A percentile compares a stretch with the other conserved stretches of the same genome.
Conservation (phyloP, 2,888 invertebrate species). For the Embidobia sp. region DNA sequence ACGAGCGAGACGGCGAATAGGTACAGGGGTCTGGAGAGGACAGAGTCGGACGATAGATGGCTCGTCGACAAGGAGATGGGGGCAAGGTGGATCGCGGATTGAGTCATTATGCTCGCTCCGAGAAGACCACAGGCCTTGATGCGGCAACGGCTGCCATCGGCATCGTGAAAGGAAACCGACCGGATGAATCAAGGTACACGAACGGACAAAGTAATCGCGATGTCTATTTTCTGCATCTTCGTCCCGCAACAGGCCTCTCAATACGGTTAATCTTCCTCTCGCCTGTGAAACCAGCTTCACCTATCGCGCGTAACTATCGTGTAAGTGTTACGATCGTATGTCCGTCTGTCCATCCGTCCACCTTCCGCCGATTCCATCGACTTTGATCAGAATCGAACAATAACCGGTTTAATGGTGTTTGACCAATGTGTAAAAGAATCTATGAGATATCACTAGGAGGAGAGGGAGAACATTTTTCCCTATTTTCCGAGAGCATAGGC, state of each 20-base stretch:
- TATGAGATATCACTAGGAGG: neutral
- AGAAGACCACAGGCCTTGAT: constrained; percentile 79
- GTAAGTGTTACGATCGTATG: constrained; percentile 56
- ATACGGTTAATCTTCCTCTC: constrained; percentile 52
- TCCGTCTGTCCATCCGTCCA: constrained; percentile 21
- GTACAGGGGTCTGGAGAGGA: constrained; percentile 44
- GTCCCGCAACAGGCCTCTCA: constrained; percentile 40
- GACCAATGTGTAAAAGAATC: constrained; percentile 30
- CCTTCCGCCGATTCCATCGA: constrained; percentile 42
- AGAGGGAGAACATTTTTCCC: neutral
- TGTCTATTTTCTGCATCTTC: constrained; percentile 65
- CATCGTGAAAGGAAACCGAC: constrained; percentile 79
- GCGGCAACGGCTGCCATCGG: constrained; percentile 77
- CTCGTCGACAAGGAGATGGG: constrained; percentile 71
- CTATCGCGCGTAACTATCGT: constrained; percentile 62
- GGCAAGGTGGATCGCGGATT: constrained; percentile 80
- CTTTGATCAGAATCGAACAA: constrained; percentile 29
- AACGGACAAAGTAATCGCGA: constrained; percentile 75
- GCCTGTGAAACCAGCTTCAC: constrained; percentile 27
- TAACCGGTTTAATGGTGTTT: constrained; percentile 28
- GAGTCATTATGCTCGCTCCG: constrained; percentile 81
- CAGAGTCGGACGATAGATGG: constrained; percentile 65
- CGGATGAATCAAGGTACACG: constrained; percentile 76
- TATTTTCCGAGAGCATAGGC: constrained; percentile 3
- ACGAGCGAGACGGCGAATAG: constrained; percentile 41